Base-by-base conservation (phyloP, 2,113 vertebrate species). In the Colius striatus region DNA sequence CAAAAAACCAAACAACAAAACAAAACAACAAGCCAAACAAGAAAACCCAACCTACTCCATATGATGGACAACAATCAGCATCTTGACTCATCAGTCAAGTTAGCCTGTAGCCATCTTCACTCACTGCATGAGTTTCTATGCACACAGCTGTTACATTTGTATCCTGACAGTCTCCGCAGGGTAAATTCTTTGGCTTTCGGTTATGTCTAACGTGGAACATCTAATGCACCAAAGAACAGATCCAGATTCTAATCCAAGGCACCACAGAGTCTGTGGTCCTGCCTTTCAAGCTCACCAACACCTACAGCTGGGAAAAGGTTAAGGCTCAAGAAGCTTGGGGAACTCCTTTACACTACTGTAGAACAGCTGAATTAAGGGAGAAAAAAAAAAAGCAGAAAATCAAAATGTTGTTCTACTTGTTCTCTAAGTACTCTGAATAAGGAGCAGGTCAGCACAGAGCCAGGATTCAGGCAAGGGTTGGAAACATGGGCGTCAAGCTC, bases 101-200 rank as follows among this genome's bases (percentile, higher is more conserved):
- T 41, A 86, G 55, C 63, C 61, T 75, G 79, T 27, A 85, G 51
- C 38, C 29, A 38, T 77, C 74, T n/a, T 95, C 68, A 68, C 74
- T 87, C 80, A 68, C 74, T 87, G 77, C 36, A 81, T 86, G 95
- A 94, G 89, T 92, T 96, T 92, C 94, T 81, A 48, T 86, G 57
- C 73, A 89, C 63, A 34, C 5, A 70, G 67, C 66, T 77, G 70
- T 27, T 89, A 27, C 66, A 78, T 66, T 72, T 89, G 66, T 66
- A 32, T 66, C 0, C 0, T 65, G 68, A 66, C 53, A 63, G 65
- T 82, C 67, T 70, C 78, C 91, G 88, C 81, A 76, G 48, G 41
- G 48, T 72, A 86, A 93, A 61, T 89, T 89, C 96, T 96, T 96
- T 97, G 96, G 97, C 95, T 96, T 96, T 94, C 57, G 60, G 0